phyloP scores from a whole-genome alignment of 2,888 invertebrate genomes.

The Idaea dimidiata region DNA sequence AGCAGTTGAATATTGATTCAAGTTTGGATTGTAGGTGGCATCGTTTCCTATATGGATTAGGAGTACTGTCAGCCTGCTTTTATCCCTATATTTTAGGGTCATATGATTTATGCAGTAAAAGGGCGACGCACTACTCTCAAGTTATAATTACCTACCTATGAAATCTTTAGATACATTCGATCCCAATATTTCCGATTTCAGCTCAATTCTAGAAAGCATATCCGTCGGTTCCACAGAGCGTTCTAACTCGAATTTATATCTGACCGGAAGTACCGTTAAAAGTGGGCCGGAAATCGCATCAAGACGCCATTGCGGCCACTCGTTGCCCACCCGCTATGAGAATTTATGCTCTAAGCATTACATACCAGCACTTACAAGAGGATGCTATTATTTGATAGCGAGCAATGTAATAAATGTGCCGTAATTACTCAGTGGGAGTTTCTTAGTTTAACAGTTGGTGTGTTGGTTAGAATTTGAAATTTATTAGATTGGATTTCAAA shows the following conservation, averaged over 20 bases:
- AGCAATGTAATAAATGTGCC: background rate
- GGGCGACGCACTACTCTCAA: no score
- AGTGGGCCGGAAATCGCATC: constrained; percentile 72
- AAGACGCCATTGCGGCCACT: constrained; percentile 63
- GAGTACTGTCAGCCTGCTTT: no score
- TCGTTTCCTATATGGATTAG: no score
- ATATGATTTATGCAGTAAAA: no score
- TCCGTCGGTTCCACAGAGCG: constrained; percentile 43
- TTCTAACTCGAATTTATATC: constrained; percentile 69
- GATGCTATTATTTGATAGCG: constrained; percentile 7
- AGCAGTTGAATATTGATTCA: no score
- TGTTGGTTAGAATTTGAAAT: background rate
- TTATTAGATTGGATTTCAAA: background rate
- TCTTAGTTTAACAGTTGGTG: background rate
- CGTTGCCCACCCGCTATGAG: constrained; percentile 47
- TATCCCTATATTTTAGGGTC: no score
- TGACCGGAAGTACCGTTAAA: constrained; percentile 62
- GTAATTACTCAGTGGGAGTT: background rate
- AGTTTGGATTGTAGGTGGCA: no score
- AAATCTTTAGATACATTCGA: constrained; percentile 21
- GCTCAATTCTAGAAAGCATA: constrained; percentile 29
- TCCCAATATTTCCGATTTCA: constrained; percentile 21
- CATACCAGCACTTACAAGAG: constrained; percentile 10
- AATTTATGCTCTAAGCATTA: constrained; percentile 38
- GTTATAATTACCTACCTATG: background rate